Base-by-base conservation (phyloP, 2,888 invertebrate species). In the Zygogramma bicolorata region DNA sequence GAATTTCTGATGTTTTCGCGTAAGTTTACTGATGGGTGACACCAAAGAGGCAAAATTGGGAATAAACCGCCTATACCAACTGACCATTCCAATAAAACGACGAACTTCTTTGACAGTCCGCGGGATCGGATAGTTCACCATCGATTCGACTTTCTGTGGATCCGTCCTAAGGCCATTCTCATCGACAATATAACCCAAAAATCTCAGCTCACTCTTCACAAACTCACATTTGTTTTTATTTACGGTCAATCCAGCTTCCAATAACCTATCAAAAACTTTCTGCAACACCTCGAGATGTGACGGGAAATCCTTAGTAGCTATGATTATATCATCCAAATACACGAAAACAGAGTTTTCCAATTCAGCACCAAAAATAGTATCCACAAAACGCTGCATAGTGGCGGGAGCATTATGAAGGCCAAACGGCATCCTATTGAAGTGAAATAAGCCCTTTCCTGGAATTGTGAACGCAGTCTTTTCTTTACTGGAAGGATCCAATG, bases 281-380 rank as follows among this genome's bases (percentile, higher is more conserved):
- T 15, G 34, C 10, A 80, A 59, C 38, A 78, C 27, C 15, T 71
- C 58, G 6, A 76, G 8, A 69, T 77, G 74, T 4, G 71, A 65
- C 13, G 77, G 68, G 29, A 80, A 78, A 31, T 59, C 68, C 3
- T 20, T 49, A 13, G 78, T 73, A 10, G 72, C 61, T 6, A 80
- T 34, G 57, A 80, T 68, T 4, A 81, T 77, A 57, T 79, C 79
- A 60, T 79, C 78, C 13, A 79, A 18, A 65, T 76, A 77, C 3
- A 58, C 57, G 6, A 58, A 58, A n/a, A 58, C 57, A n/a, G 57
- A 58, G 13, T 20, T 5, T 10, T 58, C 25, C 15, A 58, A 58
- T 27, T 58, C 57, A 15, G 57, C 27, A 7, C 57, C 27, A 20
- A 58, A 58, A 6, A 58, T 27, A n/a, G 20, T 58, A 8, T 58